Percentiles rank a stretch among this genome's conserved stretches.
phyloP scores from a whole-genome alignment of 2,888 invertebrate species.

The Ophioninae sp. region DNA sequence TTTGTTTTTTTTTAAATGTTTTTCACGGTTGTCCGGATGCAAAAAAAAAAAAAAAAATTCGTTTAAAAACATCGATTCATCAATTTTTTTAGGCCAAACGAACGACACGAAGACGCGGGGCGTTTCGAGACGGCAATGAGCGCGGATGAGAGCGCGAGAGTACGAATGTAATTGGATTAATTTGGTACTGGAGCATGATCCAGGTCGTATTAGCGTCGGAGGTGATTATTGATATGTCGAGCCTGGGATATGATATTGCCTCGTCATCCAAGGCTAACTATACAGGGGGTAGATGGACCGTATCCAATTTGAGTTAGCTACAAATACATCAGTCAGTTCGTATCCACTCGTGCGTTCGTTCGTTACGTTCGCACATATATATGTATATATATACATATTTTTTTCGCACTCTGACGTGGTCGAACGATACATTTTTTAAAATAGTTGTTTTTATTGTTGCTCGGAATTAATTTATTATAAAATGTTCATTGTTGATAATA shows the following conservation, averaged over 20 bases:
- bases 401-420: background rate
- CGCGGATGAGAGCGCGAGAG: slow-evolving; percentile 16
- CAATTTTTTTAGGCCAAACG: background rate
- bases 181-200: slow-evolving; percentile 30
- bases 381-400: background rate
- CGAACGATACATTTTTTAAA: background rate
- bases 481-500: background rate
- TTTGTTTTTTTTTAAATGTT: no score
- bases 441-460: background rate
- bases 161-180: slow-evolving; percentile 52
- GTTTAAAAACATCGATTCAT: no score
- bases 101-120: background rate
- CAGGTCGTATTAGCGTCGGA: slow-evolving; percentile 49
- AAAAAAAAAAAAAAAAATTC: no score
- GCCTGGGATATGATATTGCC: background rate
- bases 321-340: background rate
- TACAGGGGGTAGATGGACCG: background rate
- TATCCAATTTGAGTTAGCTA: slow-evolving; percentile 1
- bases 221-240: slow-evolving; percentile 43
- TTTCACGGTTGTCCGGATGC: no score
- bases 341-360: background rate
- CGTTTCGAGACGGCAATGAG: background rate
- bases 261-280: background rate
- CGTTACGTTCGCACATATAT: background rate
- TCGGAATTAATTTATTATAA: background rate